Evolutionary conservation across 2,888 invertebrate species (phyloP).

Genomic region (Corbicula japonica): DNA sequence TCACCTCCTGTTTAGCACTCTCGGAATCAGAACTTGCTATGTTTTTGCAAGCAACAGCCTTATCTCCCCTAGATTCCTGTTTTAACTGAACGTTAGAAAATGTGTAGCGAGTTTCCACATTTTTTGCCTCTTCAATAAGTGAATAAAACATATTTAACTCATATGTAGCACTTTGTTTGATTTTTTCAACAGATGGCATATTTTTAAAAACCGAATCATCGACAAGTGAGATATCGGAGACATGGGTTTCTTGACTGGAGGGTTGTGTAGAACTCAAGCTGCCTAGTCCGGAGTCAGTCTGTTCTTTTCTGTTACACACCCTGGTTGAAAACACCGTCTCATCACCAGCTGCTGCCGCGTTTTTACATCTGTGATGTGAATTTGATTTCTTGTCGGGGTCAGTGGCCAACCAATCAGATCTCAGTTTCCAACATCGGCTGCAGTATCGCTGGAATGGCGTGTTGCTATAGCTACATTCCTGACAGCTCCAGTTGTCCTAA

Average conservation of each 20-base stretch:
- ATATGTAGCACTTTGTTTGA: no score
- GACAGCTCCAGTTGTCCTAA: slow-evolving; percentile 85
- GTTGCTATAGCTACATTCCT: slow-evolving; percentile 80
- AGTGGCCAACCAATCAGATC: slow-evolving; percentile 83
- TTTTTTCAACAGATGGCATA: no score
- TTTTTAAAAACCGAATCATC: no score
- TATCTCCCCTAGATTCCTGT: slow-evolving; percentile 12
- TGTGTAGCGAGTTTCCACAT: slow-evolving; percentile 37
- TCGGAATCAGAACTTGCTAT: slow-evolving; percentile 10
- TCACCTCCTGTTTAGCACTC: not conserved
- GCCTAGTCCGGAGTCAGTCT: slow-evolving; percentile 51
- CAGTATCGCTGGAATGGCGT: slow-evolving; percentile 84
- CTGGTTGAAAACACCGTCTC: not conserved
- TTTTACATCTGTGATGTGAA: no score
- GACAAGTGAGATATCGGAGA: slow-evolving; percentile 8
- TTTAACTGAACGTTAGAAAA: slow-evolving; percentile 34
- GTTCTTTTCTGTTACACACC: no score
- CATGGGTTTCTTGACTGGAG: slow-evolving; percentile 61
- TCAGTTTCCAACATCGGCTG: slow-evolving; percentile 82
- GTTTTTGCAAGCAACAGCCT: no score
- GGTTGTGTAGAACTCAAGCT: slow-evolving; percentile 48
- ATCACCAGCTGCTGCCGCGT: no score
- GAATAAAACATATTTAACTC: not conserved
- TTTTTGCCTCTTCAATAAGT: slow-evolving; percentile 37
- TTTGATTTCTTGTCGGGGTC: no score